Evolutionary conservation across 2,888 invertebrate species (phyloP), one percentile per base, ranked within the genome.

Genomic region (Lithosia quadra): DNA sequence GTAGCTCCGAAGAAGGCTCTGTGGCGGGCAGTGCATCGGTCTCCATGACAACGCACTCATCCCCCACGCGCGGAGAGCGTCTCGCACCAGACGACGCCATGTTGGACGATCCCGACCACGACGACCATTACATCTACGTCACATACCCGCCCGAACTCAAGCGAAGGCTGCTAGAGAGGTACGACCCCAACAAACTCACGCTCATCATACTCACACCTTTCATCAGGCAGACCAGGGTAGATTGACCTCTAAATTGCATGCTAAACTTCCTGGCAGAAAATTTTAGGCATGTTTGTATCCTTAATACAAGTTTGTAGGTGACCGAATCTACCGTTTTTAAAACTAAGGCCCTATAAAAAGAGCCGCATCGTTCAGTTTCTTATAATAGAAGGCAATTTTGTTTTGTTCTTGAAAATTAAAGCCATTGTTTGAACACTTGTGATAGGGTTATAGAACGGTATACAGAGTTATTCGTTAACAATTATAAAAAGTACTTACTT

Each of bases 101-200:
- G 72, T 78, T 92, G 33, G 95, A 95, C 73, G 94, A 94, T 79
- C 86, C 88, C 2, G 96, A 96, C 71, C 96, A 96, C 85, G 97
- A 97, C 89, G 97, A 97, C 91, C 97, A 97, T 89, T 98, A 98
- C 91, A 98, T 98, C 86, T 98, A 98, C 92, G 98, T 98, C 81
- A 97, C 97, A 66, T 98, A 98, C 95, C 98, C 98, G 80, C 98
- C 98, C 55, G 98, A 98, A 91, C 95, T 98, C 75, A 98, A 98
- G 91, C 96, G 98, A 84, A 95, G 98, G 77, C 96, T 98, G 84
- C 95, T 98, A 81, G 98, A 98, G 95, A 97, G 97, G 97, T 97
- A 96, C 89, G 91, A 87, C 69, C 82, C 87, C 63, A 91, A 92
- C 75, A 85, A 87, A 76, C 75, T 92, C 82, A 95, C 93, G 62